Conservation (phyloP, 2,113 vertebrate genomes). For the Cricetomys ansorgei region DNA sequence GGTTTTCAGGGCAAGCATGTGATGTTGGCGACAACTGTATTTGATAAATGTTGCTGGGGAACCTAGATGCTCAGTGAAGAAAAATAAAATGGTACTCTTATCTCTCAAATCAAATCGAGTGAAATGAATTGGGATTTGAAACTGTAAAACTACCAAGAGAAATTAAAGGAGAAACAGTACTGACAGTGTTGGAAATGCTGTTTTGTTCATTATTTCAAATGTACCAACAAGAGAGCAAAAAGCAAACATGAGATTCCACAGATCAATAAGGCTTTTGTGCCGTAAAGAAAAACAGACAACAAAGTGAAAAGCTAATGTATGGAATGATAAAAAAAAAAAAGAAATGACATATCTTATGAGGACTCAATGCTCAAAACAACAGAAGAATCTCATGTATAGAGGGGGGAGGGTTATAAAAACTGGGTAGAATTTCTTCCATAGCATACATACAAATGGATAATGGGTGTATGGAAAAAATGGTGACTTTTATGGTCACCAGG, state of each 20-base stretch:
- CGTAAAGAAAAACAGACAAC: background rate
- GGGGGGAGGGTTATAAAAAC: no score
- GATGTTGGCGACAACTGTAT: background rate
- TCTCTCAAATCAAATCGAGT: background rate
- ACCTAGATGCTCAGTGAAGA: background rate
- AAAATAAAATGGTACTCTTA: background rate
- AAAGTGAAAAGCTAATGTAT: background rate
- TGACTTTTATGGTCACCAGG: background rate
- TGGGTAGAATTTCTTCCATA: background rate
- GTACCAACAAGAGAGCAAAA: background rate
- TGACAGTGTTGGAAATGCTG: no score
- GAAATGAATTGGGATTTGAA: background rate
- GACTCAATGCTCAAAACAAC: background rate
- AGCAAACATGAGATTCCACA: background rate
- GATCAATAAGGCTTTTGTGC: background rate
- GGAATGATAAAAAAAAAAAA: background rate
- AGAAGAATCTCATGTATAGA: no score
- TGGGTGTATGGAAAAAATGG: background rate
- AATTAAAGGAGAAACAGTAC: background rate
- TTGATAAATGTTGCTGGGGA: background rate
- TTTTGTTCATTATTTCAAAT: background rate
- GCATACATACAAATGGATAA: background rate
- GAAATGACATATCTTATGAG: background rate
- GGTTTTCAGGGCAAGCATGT: background rate
- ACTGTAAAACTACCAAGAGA: background rate